Percentiles rank a stretch among this genome's conserved stretches.
These are phyloP conservation scores for Aporophyla lueneburgensis DNA, from an alignment of 2,888 invertebrate genomes.

Conservation along the genomic window DNA sequence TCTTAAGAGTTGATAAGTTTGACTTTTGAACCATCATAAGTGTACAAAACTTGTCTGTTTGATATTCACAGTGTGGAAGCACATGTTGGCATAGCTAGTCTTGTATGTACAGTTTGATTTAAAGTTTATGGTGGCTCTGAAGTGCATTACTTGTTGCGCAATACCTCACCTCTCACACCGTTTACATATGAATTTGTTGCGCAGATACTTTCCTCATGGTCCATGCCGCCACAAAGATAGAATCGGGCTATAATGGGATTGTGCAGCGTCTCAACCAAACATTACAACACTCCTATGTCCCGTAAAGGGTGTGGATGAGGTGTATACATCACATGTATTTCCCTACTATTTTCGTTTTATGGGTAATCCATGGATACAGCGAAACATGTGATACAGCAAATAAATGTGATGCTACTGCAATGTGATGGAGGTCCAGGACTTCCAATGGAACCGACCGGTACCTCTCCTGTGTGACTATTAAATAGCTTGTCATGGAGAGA, in stretches of 20 bases:
- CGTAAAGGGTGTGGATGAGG: background rate
- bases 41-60: constrained; percentile 30
- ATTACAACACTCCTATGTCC: too few relatives aligned
- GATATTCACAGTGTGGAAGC: constrained; percentile 56
- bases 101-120: background rate
- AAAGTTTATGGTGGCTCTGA: too few relatives aligned
- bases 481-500: background rate
- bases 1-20: constrained; percentile 21
- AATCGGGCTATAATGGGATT: background rate
- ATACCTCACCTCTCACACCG: too few relatives aligned
- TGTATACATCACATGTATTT: background rate
- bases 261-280: background rate
- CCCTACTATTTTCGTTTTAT: background rate
- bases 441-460: background rate
- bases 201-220: too few relatives aligned
- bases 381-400: too few relatives aligned
- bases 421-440: background rate
- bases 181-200: too few relatives aligned
- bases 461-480: background rate
- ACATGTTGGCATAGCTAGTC: constrained; percentile 57
- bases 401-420: background rate
- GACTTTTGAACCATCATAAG: constrained; percentile 39
- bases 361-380: background rate
- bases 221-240: too few relatives aligned
- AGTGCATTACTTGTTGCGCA: too few relatives aligned